Evolutionary conservation across 2,797 vertebrate genomes (phyloP).

Genomic region (Ibycter americanus): DNA sequence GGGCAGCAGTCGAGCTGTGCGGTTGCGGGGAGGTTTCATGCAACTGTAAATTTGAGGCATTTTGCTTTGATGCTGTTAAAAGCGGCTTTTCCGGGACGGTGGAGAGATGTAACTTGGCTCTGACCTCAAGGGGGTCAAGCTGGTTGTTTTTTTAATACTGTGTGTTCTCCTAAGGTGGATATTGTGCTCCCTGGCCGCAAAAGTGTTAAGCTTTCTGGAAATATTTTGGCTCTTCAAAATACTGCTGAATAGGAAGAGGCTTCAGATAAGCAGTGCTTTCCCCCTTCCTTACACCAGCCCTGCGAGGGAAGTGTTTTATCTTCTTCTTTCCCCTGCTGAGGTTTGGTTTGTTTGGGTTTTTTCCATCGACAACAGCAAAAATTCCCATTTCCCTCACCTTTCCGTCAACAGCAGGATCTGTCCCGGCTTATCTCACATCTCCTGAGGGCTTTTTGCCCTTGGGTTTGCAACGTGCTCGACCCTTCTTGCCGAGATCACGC

Average conservation of each 20-base stretch:
- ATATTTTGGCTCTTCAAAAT: background rate
- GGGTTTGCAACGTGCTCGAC: background rate
- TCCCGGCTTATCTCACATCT: background rate
- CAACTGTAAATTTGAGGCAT: constrained; percentile 57
- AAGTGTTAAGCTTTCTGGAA: background rate
- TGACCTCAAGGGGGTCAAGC: background rate
- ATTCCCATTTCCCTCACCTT: background rate
- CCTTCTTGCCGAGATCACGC: fast-evolving
- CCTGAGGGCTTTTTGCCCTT: constrained; percentile 6
- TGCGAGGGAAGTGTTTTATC: constrained; percentile 1
- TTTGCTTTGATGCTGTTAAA: constrained; percentile 57
- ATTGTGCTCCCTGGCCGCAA: background rate
- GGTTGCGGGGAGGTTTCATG: constrained; percentile 46
- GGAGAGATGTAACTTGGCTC: background rate
- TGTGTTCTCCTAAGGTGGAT: background rate
- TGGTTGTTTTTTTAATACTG: background rate
- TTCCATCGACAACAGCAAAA: constrained; percentile 35
- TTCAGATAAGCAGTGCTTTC: background rate
- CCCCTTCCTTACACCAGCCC: background rate
- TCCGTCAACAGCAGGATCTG: background rate
- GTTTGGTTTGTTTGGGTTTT: background rate
- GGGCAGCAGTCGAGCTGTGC: background rate
- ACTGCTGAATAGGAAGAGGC: background rate
- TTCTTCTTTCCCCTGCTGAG: background rate
- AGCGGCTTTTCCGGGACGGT: constrained; percentile 16